phyloP scores from a whole-genome alignment of 2,797 vertebrate genomes.

The Austrolebias charrua region DNA sequence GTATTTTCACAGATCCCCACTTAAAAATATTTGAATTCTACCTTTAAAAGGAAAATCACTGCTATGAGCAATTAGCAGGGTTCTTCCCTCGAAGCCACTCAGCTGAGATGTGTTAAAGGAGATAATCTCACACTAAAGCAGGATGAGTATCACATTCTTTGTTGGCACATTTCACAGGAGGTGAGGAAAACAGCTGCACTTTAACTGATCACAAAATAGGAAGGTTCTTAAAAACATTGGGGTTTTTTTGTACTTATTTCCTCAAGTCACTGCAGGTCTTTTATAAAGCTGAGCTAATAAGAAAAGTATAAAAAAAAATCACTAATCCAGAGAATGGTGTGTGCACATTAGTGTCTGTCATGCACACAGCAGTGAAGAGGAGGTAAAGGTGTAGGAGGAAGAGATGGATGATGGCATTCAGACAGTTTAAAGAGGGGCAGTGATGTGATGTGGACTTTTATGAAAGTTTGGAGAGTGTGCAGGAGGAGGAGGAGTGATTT shows the following conservation, averaged over 20 bases:
- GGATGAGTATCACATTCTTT: constrained; percentile 9
- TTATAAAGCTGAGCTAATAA: background rate
- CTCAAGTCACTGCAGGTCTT: constrained; percentile 2
- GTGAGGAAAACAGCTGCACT: background rate
- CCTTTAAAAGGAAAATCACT: constrained; percentile 3
- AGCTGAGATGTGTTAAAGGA: constrained; percentile 1
- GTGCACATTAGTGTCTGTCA: constrained; percentile 37
- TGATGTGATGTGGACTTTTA: constrained; percentile 41
- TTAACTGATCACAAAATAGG: background rate
- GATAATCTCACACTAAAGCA: constrained; percentile 8
- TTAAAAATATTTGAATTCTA: too few relatives aligned
- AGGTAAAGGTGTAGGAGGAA: constrained; percentile 67
- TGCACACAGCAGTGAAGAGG: constrained; percentile 53
- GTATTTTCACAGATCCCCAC: too few relatives aligned
- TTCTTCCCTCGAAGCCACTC: background rate
- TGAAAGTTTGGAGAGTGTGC: constrained; percentile 53
- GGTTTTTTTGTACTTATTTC: background rate
- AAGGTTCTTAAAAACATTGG: constrained; percentile 9
- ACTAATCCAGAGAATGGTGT: background rate
- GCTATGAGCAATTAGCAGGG: background rate
- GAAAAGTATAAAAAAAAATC: constrained; percentile 8
- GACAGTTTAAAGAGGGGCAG: constrained; percentile 60
- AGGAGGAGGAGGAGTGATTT: constrained; percentile 50
- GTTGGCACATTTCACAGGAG: constrained; percentile 7
- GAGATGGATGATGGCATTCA: constrained; percentile 67